phyloP scores from a whole-genome alignment of 1,140 invertebrate genomes.

The Branchinecta lindahli region DNA sequence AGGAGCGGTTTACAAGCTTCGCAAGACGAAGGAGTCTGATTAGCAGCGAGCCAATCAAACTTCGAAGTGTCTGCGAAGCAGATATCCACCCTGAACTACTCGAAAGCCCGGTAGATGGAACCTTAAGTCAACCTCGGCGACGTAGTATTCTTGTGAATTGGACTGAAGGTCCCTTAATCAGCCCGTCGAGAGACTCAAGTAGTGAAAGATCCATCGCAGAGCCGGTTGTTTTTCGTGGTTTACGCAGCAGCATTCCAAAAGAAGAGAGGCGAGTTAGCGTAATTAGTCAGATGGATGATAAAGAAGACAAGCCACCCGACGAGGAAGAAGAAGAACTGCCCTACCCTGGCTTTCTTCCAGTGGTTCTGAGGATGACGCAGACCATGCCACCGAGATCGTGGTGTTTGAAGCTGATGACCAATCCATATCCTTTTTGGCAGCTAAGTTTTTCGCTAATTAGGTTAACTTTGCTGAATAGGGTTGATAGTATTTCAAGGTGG shows the following conservation, averaged over 20 bases:
- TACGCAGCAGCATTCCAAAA: not conserved
- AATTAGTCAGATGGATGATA: conserved; percentile 9
- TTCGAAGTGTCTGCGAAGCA: not conserved
- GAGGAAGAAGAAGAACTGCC: conserved; percentile 38
- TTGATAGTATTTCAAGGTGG: too few species aligned
- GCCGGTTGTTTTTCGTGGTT: not conserved
- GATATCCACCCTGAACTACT: not conserved
- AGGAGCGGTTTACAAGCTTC: not conserved
- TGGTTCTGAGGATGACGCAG: conserved; percentile 66
- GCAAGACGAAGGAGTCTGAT: not conserved
- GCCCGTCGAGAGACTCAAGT: not conserved
- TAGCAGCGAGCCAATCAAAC: not conserved
- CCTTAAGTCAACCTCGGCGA: not conserved
- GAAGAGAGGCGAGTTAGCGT: conserved; percentile 13
- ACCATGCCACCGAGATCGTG: conserved; percentile 66
- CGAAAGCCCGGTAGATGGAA: not conserved
- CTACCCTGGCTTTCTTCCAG: conserved; percentile 72
- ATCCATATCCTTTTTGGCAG: conserved; percentile 88
- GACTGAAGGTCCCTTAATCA: not conserved
- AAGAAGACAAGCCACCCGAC: conserved; percentile 23
- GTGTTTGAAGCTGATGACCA: conserved; percentile 87
- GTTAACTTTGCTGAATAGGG: too few species aligned
- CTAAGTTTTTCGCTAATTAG: not conserved
- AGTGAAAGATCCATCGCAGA: not conserved
- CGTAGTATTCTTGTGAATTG: not conserved